These are phyloP conservation scores for Zaprionus bogoriensis DNA, from an alignment of 2,888 invertebrate genomes.

Conservation along the genomic window DNA sequence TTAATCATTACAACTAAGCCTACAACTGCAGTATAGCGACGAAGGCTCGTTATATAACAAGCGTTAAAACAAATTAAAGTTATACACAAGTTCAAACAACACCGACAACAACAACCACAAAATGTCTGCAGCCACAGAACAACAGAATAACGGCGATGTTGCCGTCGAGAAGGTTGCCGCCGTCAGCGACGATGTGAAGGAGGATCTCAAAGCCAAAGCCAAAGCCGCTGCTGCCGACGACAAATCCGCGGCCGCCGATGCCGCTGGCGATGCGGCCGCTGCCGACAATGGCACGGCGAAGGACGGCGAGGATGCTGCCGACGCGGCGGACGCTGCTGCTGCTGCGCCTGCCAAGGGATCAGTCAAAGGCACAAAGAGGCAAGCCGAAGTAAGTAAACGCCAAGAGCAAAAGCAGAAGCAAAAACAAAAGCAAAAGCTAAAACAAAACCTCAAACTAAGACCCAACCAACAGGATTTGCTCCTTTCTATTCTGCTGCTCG, in stretches of 20 bases:
- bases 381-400: conserved; percentile 89
- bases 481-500: conserved; percentile 1
- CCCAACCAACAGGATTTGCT: conserved; percentile 6
- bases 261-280: conserved; percentile 77
- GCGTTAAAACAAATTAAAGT: conserved; percentile 47
- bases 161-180: conserved; percentile 89
- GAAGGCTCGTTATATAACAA: conserved; percentile 73
- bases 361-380: conserved; percentile 90
- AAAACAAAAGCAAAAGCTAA: neutral
- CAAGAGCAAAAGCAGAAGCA: neutral
- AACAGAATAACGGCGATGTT: conserved; percentile 87
- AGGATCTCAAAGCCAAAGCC: conserved; percentile 82
- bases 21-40: conserved; percentile 54
- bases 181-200: conserved; percentile 82
- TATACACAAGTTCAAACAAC: conserved; percentile 45
- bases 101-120: conserved; percentile 52
- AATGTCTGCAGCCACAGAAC: conserved; percentile 90
- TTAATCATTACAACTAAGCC: conserved; percentile 56
- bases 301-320: conserved; percentile 68
- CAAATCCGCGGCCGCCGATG: conserved; percentile 65
- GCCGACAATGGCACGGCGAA: conserved; percentile 80
- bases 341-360: conserved; percentile 85
- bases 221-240: conserved; percentile 60
- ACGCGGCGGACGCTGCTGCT: conserved; percentile 65
- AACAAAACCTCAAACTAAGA: neutral